Evolutionary conservation across 1,140 invertebrate genomes (phyloP), one percentile per base, ranked within the genome.

Genomic region (Drosophila sp.): DNA sequence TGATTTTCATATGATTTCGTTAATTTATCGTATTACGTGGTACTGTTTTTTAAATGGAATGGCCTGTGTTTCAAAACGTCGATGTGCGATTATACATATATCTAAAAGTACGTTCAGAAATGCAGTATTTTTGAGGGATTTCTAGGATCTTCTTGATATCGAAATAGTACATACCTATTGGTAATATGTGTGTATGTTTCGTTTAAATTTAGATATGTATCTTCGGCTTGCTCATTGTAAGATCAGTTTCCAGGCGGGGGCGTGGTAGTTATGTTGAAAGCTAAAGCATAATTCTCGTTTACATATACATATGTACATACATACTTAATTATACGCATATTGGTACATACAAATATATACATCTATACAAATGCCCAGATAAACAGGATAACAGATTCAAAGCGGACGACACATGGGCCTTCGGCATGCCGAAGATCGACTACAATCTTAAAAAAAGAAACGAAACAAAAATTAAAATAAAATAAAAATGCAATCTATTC

Each of bases 251-350:
- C 29, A 62, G 38, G 38, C 29, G 38, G 35, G 47, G 68, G 66
- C 72, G 66, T 74, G 72, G 72, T 61, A 70, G 66, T 70, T 74
- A 64, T 65, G 66, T 73, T 40, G 35, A 67, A 62, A 58, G 40
- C 17, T 50, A 67, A 27, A 68, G 32, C 29, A 62, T 67, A 66
- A 50, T 66, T 64, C 44, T 27, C 30, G 29, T 50, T 44, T 64
- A 50, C 32, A 64, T 64, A 50, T 54, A 35, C 29, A 70, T 63
- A 61, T 61, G 33, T 61, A 57, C 30, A 29, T 55, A 40, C 47
- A 35, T 65, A 57, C 23, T 11, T 55, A 40, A 32, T 25, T 55
- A 56, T 38, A 27, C 47, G 11, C 23, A 65, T 10, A 23, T 10
- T n/a, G 25, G 50, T 65, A 56, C 33, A 44, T 44, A 61, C 17